Conservation (phyloP, 2,888 invertebrate genomes). For the Venusia cambrica region DNA sequence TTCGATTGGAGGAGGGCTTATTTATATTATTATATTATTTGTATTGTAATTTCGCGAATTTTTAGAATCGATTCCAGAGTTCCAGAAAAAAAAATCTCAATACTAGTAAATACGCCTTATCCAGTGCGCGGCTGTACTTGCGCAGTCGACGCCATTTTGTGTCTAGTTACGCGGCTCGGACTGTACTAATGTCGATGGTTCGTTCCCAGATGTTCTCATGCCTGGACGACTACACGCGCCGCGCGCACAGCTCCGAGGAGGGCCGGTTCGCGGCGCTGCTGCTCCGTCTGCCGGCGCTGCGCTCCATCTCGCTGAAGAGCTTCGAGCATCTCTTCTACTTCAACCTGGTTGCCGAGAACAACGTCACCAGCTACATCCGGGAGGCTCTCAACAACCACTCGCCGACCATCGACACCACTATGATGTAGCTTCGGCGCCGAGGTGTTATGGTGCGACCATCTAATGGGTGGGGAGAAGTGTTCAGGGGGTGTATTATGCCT, state of each 20-base stretch:
- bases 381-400: conserved; percentile 87
- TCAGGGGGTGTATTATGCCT: no score
- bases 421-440: no score
- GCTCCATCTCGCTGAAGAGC: conserved; percentile 96
- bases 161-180: conserved; percentile 3
- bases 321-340: conserved; percentile 97
- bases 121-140: no score
- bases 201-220: conserved; percentile 88
- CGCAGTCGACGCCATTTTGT: no score
- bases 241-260: conserved; percentile 93
- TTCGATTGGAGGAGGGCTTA: no score
- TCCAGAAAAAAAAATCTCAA: no score
- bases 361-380: conserved; percentile 91
- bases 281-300: conserved; percentile 92
- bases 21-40: no score
- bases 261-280: conserved; percentile 97
- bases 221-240: conserved; percentile 96
- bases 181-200: neutral
- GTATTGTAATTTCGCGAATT: no score
- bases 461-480: no score
- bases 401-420: conserved; percentile 64
- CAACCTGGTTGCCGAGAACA: conserved; percentile 92
- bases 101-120: no score
- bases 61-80: no score
- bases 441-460: no score